A percentile compares a stretch with the other conserved stretches of the same genome.
These are phyloP conservation scores for Eutolmus rufibarbis DNA, from an alignment of 2,888 invertebrate species.

Conservation along the genomic window DNA sequence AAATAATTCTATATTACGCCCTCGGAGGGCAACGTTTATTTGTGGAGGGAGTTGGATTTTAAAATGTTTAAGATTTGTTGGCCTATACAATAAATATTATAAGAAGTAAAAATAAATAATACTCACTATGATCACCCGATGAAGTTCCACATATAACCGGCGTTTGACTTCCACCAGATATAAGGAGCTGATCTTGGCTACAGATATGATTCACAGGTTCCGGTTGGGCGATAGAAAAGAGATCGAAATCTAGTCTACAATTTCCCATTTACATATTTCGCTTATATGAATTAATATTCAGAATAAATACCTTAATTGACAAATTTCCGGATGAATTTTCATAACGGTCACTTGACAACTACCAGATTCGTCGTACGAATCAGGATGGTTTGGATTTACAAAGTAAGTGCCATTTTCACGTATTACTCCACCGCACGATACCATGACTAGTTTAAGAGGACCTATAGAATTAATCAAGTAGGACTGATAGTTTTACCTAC, in stretches of 20 bases:
- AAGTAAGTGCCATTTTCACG: constrained; percentile 86
- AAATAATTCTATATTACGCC: too few relatives aligned
- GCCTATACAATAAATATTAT: too few relatives aligned
- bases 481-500: constrained; percentile 50
- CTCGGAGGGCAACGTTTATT: too few relatives aligned
- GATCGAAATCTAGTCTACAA: constrained; percentile 77
- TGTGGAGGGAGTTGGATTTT: too few relatives aligned
- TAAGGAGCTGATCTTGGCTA: constrained; percentile 84
- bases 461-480: neutral
- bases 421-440: constrained; percentile 79
- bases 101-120: neutral
- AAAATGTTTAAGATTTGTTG: too few relatives aligned
- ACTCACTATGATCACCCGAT: constrained; percentile 79
- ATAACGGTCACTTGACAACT: constrained; percentile 85
- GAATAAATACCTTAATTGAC: constrained; percentile 76
- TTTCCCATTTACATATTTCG: neutral
- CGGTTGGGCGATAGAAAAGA: constrained; percentile 78
- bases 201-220: constrained; percentile 80
- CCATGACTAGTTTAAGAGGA: constrained; percentile 68
- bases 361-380: constrained; percentile 75
- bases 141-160: constrained; percentile 84
- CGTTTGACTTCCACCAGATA: constrained; percentile 81
- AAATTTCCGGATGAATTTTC: constrained; percentile 80
- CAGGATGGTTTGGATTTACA: constrained; percentile 83
- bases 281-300: neutral